phyloP scores from a whole-genome alignment of 2,888 invertebrate genomes.

The Drosophila merina region DNA sequence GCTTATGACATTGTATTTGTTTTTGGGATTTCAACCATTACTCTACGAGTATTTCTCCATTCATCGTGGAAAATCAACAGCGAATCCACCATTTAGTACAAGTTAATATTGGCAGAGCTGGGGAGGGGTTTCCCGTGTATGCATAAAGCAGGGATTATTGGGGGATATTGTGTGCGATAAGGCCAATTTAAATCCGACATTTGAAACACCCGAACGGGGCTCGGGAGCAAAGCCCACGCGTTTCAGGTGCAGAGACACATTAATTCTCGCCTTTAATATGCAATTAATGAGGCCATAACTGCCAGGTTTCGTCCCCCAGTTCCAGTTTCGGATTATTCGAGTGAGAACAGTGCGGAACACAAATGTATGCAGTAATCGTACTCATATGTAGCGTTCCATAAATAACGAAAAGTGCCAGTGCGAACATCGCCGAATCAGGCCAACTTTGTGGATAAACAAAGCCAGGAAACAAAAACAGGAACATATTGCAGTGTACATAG shows the following conservation, averaged over 20 bases:
- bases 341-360: not conserved
- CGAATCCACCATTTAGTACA: not conserved
- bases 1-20: too few species aligned
- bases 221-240: not conserved
- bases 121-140: not conserved
- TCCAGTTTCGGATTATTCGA: not conserved
- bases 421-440: conserved; percentile 29
- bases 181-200: not conserved
- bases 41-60: too few species aligned
- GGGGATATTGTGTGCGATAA: not conserved
- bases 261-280: not conserved
- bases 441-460: conserved; percentile 52
- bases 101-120: not conserved
- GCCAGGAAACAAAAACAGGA: conserved; percentile 40
- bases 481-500: conserved; percentile 29
- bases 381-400: conserved; percentile 77
- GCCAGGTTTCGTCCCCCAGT: not conserved
- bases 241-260: not conserved
- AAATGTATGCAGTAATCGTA: conserved; percentile 8
- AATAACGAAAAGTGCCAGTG: conserved; percentile 69
- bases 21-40: too few species aligned
- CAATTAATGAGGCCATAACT: conserved; percentile 1
- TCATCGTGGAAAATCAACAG: not conserved
- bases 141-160: not conserved
- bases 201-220: not conserved